Evolutionary conservation across 2,888 invertebrate genomes (phyloP).

Genomic region (Lepidochitona cinerea): DNA sequence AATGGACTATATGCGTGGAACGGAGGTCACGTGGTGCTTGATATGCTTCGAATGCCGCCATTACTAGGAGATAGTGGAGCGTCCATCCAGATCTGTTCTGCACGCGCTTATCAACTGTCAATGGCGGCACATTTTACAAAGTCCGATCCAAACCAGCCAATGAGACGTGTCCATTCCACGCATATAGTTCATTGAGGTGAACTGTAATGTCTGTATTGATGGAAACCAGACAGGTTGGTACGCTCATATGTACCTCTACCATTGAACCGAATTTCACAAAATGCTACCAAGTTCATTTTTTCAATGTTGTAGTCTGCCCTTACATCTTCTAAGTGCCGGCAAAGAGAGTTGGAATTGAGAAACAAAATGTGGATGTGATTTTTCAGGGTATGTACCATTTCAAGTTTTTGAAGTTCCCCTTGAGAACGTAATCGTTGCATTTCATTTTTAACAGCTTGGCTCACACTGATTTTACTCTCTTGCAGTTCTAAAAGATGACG

Average conservation of each 20-base stretch:
- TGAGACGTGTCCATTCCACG: too few species aligned
- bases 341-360: slow-evolving; percentile 24
- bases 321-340: slow-evolving; percentile 22
- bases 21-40: too few species aligned
- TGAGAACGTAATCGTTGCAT: slow-evolving; percentile 11
- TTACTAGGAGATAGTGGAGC: too few species aligned
- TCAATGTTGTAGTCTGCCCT: slow-evolving; percentile 14
- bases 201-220: not conserved
- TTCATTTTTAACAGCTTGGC: slow-evolving; percentile 14
- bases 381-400: not conserved
- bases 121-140: too few species aligned
- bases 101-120: too few species aligned
- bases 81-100: too few species aligned
- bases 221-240: not conserved
- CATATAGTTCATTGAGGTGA: too few species aligned
- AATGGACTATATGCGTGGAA: too few species aligned
- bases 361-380: slow-evolving; percentile 12
- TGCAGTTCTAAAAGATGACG: slow-evolving; percentile 15
- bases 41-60: too few species aligned
- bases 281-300: slow-evolving; percentile 12
- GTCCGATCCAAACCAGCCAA: too few species aligned
- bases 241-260: not conserved
- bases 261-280: slow-evolving; percentile 23
- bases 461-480: slow-evolving; percentile 13
- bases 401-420: not conserved